Evolutionary conservation across 2,113 vertebrate genomes (phyloP), one percentile per base, ranked within the genome.

Genomic region (Caranx melampygus): DNA sequence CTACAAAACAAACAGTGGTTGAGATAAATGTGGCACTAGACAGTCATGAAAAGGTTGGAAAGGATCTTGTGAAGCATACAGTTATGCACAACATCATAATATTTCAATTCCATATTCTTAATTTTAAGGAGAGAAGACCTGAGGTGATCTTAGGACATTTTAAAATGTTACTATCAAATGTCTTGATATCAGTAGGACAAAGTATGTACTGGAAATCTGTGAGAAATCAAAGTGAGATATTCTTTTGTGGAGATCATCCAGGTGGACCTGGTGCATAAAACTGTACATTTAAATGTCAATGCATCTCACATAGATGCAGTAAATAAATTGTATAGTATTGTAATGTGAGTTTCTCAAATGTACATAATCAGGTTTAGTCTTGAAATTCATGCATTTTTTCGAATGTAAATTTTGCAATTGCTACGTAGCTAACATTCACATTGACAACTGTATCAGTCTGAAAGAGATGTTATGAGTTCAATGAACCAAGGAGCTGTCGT

Each of bases 1-100:
- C 59, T 64, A 42, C 67, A 86, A 87, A 81, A 70, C 57, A 66
- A 87, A 81, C 59, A 72, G 37, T 35, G 71, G 52, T 54, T 72
- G 55, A 49, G 67, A 83, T 76, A 74, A 73, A 85, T 74, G 55
- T 65, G 64, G 62, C 35, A 31, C 44, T 70, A 81, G 64, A 21
- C 54, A 42, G 72, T 67, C 67, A 55, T 79, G 81, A 61, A 82
- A 68, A 79, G 58, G 45, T 69, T 58, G 26, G 74, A 71, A 69
- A 75, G 15, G 18, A 58, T 58, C 55, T 68, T 67, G 18, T 64
- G 60, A 62, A 75, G 54, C 21, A 67, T 16, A 49, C 71, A 49
- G 6, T 45, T 5, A 78, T 34, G 58, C 31, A 58, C 26, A 26
- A 26, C 26, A 26, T 20, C 4, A 40, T 18, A 65, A 63, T 65